Base-by-base conservation (phyloP, 1,140 invertebrate species). In the Nomia melanderi region DNA sequence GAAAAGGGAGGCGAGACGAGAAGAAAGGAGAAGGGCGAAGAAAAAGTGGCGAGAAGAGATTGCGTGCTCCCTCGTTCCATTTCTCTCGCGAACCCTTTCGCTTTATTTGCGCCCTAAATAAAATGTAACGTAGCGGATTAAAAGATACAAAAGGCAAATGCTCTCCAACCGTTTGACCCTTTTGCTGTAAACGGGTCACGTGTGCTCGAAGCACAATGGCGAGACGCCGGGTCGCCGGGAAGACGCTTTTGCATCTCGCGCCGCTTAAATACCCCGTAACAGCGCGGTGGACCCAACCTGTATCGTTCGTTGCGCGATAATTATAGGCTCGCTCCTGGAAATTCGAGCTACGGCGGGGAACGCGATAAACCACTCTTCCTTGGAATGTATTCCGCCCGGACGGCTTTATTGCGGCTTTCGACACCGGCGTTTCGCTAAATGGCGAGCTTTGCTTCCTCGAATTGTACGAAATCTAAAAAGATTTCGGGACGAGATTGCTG, bases 181-280 rank as follows among this genome's bases (percentile, higher is more conserved):
- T 72, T 72, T 33, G 12, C 12, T 4, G 23, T 36, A 72, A 72
- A 63, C 44, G n/a, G 60, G 59, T 63, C 41, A 63, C 29, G 41
- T 27, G 70, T 20, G 6, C 31, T 63, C 23, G 41, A n/a, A 44
- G 14, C 5, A 36, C 17, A 36, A 36, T 20, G 12, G 12, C 25
- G 12, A 14, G 2, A 1, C 27, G 23, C 14, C 25, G 27, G 36
- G n/a, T n/a, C n/a, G n/a, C n/a, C 56, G n/a, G n/a, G 47, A 71
- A 25, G 41, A 47, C n/a, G 67, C 7, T 33, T 9, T 57, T 25
- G 9, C n/a, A 17, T 33, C 47, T 50, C 17, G 41, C 23, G 31
- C 5, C 7, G 17, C 14, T 63, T 53, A 64, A 72, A 36, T 72
- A 63, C 25, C 29, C 1, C 9, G 36, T 39, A 59, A 31, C 31